Evolutionary conservation across 2,888 invertebrate species (phyloP).

Genomic region (Heliconius sara): DNA sequence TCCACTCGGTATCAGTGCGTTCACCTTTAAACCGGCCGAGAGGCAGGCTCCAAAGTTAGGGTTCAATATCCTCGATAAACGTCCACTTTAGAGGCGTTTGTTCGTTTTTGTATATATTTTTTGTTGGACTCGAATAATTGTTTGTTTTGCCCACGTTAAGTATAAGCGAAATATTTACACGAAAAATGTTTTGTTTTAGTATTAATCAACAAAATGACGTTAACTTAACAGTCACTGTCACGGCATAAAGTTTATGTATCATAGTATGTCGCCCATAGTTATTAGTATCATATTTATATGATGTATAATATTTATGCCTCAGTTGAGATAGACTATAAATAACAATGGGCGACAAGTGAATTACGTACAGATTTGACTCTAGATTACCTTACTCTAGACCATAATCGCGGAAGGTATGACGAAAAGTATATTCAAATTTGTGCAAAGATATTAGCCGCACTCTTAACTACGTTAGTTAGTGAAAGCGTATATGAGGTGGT

Average conservation of each 20-base stretch:
- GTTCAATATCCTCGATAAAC: slow-evolving; percentile 78
- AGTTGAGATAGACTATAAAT: background rate
- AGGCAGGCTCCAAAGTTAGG: slow-evolving; percentile 64
- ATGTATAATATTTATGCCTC: background rate
- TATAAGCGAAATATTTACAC: background rate
- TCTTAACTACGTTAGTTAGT: slow-evolving; percentile 54
- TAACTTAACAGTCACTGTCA: background rate
- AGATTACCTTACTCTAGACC: background rate
- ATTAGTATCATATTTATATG: background rate
- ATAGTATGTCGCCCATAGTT: background rate
- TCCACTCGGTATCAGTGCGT: slow-evolving; percentile 73
- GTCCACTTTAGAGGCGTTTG: slow-evolving; percentile 65
- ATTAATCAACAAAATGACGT: background rate
- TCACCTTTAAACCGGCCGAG: slow-evolving; percentile 80
- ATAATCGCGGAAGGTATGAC: background rate
- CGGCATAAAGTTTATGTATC: too few species aligned
- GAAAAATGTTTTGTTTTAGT: background rate
- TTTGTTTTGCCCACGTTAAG: slow-evolving; percentile 44
- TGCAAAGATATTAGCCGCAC: slow-evolving; percentile 33
- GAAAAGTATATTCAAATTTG: background rate
- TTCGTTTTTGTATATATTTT: slow-evolving; percentile 51
- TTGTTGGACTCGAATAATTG: slow-evolving; percentile 43
- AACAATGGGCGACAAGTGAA: background rate
- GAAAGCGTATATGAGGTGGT: slow-evolving; percentile 74
- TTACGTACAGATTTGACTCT: background rate